A percentile compares a stretch with the other conserved stretches of the same genome.
Evolutionary conservation across 2,888 invertebrate genomes (phyloP).

Genomic region (Mythimna vitellina): DNA sequence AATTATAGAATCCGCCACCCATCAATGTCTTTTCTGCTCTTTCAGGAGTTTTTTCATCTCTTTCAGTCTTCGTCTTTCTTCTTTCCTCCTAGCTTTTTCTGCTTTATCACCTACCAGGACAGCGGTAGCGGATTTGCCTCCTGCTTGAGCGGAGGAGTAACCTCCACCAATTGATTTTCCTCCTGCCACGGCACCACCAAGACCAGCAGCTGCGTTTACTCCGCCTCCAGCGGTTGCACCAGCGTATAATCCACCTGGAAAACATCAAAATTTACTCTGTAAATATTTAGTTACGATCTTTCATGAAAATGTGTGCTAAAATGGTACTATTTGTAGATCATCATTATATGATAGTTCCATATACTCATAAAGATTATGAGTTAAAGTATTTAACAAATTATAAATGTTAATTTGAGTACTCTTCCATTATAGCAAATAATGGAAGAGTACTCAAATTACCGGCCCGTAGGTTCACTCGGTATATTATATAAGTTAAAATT

Average conservation of each 20-base stretch:
- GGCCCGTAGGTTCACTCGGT: too few species aligned
- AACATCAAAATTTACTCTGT: conserved; percentile 7
- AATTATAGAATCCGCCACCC: conserved; percentile 32
- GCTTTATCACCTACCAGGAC: conserved; percentile 82
- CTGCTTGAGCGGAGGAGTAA: conserved; percentile 83
- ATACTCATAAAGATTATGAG: too few species aligned
- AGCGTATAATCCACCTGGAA: conserved; percentile 89
- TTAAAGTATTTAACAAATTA: neutral
- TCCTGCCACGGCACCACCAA: conserved; percentile 85
- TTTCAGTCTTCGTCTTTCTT: conserved; percentile 75
- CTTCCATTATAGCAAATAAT: too few species aligned
- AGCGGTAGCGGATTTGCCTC: conserved; percentile 75
- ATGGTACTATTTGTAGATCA: neutral
- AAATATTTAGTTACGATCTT: neutral
- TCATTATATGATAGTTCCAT: neutral
- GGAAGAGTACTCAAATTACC: too few species aligned
- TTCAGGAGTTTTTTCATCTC: conserved; percentile 65
- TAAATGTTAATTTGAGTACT: neutral
- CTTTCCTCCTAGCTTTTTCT: conserved; percentile 73
- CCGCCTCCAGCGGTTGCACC: conserved; percentile 91
- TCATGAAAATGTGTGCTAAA: neutral
- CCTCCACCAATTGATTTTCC: conserved; percentile 82
- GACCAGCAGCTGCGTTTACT: conserved; percentile 87
- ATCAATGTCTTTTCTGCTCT: conserved; percentile 48
- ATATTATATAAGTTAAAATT: too few species aligned